Conservation (phyloP, 2,113 vertebrate species). For the Lasiurus cinereus region DNA sequence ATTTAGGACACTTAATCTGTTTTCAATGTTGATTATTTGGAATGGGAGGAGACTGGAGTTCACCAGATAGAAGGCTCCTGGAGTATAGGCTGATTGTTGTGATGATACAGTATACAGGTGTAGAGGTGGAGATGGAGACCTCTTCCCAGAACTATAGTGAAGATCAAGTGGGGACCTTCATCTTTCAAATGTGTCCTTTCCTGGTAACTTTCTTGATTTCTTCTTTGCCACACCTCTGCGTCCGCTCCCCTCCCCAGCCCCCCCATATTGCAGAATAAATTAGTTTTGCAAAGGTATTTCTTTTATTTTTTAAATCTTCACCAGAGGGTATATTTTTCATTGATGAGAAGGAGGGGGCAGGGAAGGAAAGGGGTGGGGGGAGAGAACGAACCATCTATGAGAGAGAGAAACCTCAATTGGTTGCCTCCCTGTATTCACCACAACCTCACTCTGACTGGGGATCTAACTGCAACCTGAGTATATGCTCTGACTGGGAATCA, state of each 20-base stretch:
- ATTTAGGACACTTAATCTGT: slow-evolving; percentile 56
- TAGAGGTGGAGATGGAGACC: not conserved
- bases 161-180: not conserved
- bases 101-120: not conserved
- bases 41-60: slow-evolving; percentile 30
- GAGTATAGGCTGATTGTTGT: not conserved
- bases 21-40: slow-evolving; percentile 10
- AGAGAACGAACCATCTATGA: not conserved
- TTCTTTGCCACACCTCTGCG: not conserved
- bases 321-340: not conserved
- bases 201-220: not conserved
- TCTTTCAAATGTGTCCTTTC: not conserved
- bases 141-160: not conserved
- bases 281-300: not conserved
- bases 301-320: not conserved
- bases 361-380: no score
- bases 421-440: not conserved
- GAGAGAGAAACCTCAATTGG: not conserved
- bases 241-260: not conserved
- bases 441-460: no score
- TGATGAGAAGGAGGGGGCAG: not conserved
- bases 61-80: not conserved
- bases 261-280: slow-evolving; percentile 28
- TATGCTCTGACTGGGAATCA: not conserved
- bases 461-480: no score